Evolutionary conservation across 2,113 vertebrate species (phyloP).

Genomic region (Phodopus roborovskii): DNA sequence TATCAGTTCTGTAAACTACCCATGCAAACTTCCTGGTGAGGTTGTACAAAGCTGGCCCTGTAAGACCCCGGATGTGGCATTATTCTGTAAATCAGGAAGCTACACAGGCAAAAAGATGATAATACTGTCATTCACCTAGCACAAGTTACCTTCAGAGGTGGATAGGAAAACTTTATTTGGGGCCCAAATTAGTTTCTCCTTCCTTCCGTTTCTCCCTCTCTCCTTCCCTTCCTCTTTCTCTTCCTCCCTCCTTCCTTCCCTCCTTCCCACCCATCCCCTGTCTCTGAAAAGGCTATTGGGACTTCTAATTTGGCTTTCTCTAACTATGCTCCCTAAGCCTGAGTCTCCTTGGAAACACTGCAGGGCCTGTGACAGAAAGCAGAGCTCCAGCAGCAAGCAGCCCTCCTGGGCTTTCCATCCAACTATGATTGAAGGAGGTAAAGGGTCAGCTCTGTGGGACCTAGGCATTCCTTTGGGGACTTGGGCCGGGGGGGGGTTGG

Average conservation of each 20-base stretch:
- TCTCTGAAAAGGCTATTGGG: conserved; percentile 5
- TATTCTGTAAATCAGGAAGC: conserved; percentile 61
- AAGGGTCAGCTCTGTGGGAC: background rate
- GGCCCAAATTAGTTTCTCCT: background rate
- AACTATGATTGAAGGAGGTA: background rate
- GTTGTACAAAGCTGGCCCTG: background rate
- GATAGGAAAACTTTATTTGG: conserved; percentile 10
- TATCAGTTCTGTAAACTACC: conserved; percentile 23
- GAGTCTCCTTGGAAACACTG: conserved; percentile 38
- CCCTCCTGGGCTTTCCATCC: background rate
- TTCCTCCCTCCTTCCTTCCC: background rate
- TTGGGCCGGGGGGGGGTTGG: too few relatives aligned
- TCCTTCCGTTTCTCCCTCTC: too few relatives aligned
- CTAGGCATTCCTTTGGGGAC: background rate
- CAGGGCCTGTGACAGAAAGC: background rate
- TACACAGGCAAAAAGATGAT: conserved; percentile 41
- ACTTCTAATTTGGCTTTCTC: conserved; percentile 2
- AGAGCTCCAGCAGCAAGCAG: background rate
- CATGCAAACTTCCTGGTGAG: conserved; percentile 29
- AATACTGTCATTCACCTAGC: background rate
- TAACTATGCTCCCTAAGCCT: conserved; percentile 16
- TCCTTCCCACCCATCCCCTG: background rate
- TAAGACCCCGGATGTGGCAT: conserved; percentile 57
- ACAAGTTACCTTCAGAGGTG: conserved; percentile 7
- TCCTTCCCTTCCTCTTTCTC: background rate